Conservation (phyloP, 2,888 invertebrate genomes). For the Prosapia bicincta region DNA sequence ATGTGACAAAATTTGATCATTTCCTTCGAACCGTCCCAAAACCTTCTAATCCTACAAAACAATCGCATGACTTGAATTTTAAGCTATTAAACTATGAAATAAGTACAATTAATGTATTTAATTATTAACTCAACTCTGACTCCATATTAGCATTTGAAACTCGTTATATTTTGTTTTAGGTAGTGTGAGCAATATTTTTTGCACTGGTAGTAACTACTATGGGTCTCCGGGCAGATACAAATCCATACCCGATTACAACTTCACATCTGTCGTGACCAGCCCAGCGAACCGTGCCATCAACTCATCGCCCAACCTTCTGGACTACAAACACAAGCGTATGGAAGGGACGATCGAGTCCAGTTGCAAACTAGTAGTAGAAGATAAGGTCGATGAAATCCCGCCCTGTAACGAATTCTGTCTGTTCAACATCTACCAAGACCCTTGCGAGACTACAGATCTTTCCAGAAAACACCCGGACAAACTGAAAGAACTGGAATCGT, state of each 20-base stretch:
- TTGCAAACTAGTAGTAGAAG: neutral
- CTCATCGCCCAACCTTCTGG: neutral
- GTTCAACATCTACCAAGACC: slow-evolving; percentile 72
- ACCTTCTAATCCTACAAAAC: too few species aligned
- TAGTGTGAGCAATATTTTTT: too few species aligned
- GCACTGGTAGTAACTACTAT: too few species aligned
- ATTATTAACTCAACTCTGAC: too few species aligned
- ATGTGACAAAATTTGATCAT: too few species aligned
- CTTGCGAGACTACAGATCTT: slow-evolving; percentile 69
- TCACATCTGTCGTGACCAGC: neutral
- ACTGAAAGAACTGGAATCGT: slow-evolving; percentile 35
- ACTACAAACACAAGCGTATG: neutral
- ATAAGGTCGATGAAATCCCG: neutral
- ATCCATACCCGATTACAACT: neutral
- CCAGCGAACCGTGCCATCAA: neutral
- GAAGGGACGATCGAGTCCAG: neutral
- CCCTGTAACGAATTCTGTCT: slow-evolving; percentile 48
- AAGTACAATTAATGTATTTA: too few species aligned
- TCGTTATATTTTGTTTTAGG: too few species aligned
- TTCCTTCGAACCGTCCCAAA: too few species aligned
- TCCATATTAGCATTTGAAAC: too few species aligned
- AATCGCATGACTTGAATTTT: too few species aligned
- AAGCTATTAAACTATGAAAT: too few species aligned
- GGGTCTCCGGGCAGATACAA: neutral
- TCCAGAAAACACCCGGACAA: slow-evolving; percentile 48